Conservation (phyloP, 1,140 invertebrate species). For the Drosophila dunni region DNA sequence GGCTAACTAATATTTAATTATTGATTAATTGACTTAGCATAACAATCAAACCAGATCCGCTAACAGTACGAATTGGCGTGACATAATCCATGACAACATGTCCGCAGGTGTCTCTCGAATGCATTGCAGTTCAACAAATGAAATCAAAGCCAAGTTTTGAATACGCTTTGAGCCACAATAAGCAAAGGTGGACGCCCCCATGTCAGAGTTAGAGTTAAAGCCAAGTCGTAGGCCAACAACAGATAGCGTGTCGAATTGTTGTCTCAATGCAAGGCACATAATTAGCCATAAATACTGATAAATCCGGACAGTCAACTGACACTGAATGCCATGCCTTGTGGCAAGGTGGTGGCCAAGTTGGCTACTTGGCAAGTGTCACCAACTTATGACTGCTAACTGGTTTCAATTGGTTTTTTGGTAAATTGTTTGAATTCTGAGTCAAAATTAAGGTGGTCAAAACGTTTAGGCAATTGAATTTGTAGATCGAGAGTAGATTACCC, state of each 20-base stretch:
- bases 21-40: conserved; percentile 51
- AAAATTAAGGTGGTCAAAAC: not conserved
- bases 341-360: conserved; percentile 3
- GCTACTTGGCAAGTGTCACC: conserved; percentile 15
- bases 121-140: conserved; percentile 19
- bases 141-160: conserved; percentile 6
- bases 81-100: conserved; percentile 34
- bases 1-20: conserved; percentile 39
- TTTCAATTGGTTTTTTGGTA: conserved; percentile 24
- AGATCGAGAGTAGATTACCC: not conserved
- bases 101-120: conserved; percentile 33
- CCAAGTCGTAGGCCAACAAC: conserved; percentile 26
- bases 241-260: conserved; percentile 43
- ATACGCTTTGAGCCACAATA: not conserved
- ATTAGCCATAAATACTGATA: conserved; percentile 32
- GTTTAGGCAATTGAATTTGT: not conserved
- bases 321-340: conserved; percentile 19
- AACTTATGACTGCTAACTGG: conserved; percentile 28
- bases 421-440: conserved; percentile 25
- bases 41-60: conserved; percentile 21
- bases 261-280: conserved; percentile 29
- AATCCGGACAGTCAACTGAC: conserved; percentile 2
- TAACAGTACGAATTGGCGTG: conserved; percentile 23
- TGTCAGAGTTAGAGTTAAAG: conserved; percentile 9
- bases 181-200: conserved; percentile 31